Base-by-base conservation (phyloP, 2,113 vertebrate species). In the Chauna torquata region DNA sequence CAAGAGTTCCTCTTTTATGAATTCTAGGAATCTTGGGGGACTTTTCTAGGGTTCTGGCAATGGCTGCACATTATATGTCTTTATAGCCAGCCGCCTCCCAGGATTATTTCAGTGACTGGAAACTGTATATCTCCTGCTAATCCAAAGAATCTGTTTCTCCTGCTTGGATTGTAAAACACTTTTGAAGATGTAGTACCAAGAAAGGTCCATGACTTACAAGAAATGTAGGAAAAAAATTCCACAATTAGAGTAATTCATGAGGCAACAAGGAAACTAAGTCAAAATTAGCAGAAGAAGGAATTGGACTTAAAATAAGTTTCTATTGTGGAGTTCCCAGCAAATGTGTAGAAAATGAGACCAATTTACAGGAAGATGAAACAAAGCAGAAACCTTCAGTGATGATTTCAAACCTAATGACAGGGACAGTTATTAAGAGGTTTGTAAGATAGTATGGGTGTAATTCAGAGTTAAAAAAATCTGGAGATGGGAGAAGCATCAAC, bases 1-100 rank as follows among this genome's bases (percentile, higher is more conserved):
- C 2, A 1, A 11, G 12, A 47, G 7, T 34, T n/a, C n/a, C n/a
- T n/a, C n/a, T n/a, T n/a, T n/a, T 3, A 24, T 9, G 7, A 23
- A 65, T 34, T 76, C 23, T n/a, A 85, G 20, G 62, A 80, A 50
- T 68, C 42, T 38, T 45, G 13, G 47, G 42, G 64, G 44, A 28
- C 14, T 11, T 52, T 61, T 59, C 36, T n/a, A 64, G 10, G 11
- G 22, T 88, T 77, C 62, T 55, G 34, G 8, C 20, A 38, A 44
- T 28, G 3, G 18, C 16, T 69, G 23, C 11, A 45, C 16, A 1
- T 61, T 75, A 64, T 7, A 42, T 49, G 4, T 19, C 3, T 40
- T 49, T 62, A 44, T 13, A 64, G 49, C 11, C 47, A 82, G 25
- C 1, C 6, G 4, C 4, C 3, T 30, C 40, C 12, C 9, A 22